Evolutionary conservation across 2,888 invertebrate species (phyloP).

Genomic region (Hirudinaria manillensis): DNA sequence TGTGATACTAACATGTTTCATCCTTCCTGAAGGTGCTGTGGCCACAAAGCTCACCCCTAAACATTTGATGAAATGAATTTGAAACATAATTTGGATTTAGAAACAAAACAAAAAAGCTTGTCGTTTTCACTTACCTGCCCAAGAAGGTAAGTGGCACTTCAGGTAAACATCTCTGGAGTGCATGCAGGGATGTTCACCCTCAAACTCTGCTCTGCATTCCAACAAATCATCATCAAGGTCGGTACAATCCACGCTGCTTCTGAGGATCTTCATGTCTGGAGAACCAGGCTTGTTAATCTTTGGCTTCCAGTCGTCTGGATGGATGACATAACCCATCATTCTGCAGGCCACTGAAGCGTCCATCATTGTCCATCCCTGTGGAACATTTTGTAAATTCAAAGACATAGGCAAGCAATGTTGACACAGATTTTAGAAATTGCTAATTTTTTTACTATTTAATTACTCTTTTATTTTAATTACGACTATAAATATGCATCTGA

Average conservation of each 20-base stretch:
- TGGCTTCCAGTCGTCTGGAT: slow-evolving; percentile 79
- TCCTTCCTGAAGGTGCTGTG: slow-evolving; percentile 34
- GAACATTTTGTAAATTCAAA: not conserved
- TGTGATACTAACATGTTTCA: slow-evolving; percentile 43
- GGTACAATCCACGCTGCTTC: slow-evolving; percentile 79
- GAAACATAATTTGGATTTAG: not conserved
- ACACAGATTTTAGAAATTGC: not conserved
- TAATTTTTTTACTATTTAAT: slow-evolving; percentile 2
- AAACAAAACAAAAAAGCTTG: not conserved
- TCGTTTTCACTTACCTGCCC: slow-evolving; percentile 50
- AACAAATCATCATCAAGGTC: slow-evolving; percentile 85
- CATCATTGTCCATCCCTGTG: slow-evolving; percentile 80
- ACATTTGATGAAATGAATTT: not conserved
- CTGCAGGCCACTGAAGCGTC: slow-evolving; percentile 90
- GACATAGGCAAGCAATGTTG: not conserved
- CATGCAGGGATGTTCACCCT: slow-evolving; percentile 67
- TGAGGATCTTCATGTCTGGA: slow-evolving; percentile 45
- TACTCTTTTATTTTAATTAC: too few species aligned
- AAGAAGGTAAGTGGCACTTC: slow-evolving; percentile 53
- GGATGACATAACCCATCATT: slow-evolving; percentile 83
- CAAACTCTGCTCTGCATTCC: slow-evolving; percentile 66
- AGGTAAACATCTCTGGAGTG: slow-evolving; percentile 50
- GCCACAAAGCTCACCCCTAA: slow-evolving; percentile 38
- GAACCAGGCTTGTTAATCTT: slow-evolving; percentile 49
- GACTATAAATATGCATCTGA: too few species aligned